phyloP scores from a whole-genome alignment of 2,797 vertebrate species.

The Vireo griseus region DNA sequence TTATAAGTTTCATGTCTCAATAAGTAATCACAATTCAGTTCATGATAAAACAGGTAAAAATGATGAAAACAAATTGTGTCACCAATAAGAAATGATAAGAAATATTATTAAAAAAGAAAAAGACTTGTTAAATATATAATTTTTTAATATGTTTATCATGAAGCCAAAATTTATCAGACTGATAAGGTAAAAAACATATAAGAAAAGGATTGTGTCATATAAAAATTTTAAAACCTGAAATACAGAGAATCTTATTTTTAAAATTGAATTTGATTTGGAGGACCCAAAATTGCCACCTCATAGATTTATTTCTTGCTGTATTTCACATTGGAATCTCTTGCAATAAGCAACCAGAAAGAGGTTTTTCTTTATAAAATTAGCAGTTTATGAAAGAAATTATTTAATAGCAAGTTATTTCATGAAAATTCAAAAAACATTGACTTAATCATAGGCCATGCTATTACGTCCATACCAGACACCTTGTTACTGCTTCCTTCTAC shows the following conservation, averaged over 20 bases:
- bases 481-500: not conserved
- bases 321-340: not conserved
- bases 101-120: not conserved
- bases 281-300: not conserved
- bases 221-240: not conserved
- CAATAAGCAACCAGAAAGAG: conserved; percentile 46
- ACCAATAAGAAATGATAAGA: not conserved
- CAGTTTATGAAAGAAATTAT: not conserved
- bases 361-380: not conserved
- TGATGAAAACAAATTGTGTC: accelerated
- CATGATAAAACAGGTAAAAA: not conserved
- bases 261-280: not conserved
- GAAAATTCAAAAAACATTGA: not conserved
- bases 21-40: not conserved
- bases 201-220: not conserved
- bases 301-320: not conserved
- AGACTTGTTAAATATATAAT: not conserved
- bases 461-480: accelerated
- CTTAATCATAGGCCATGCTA: not conserved
- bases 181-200: not conserved
- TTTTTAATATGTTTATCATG: not conserved
- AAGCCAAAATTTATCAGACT: not conserved
- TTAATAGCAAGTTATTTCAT: not conserved
- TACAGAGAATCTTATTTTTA: not conserved
- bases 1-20: not conserved